Evolutionary conservation across 1,140 invertebrate genomes (phyloP), one percentile per base, ranked within the genome.

Genomic region (Trissolcus basalis): DNA sequence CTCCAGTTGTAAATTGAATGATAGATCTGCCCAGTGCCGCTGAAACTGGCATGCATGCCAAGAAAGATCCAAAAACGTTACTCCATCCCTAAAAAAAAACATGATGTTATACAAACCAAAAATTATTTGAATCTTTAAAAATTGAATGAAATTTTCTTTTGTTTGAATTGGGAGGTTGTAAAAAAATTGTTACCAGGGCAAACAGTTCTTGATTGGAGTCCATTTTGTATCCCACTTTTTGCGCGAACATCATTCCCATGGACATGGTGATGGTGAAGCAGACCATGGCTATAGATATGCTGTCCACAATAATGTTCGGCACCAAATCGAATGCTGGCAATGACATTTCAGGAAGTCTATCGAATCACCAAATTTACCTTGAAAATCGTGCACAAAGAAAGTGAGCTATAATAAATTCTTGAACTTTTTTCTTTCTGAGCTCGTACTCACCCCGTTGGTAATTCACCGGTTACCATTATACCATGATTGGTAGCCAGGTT

Each of bases 181-280:
- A 27, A 27, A 27, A 27, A 27, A 27, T 27, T 3, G 6, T 82
- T 85, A 88, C 87, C 81, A 89, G 85, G 16, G 92, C 92, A 71
- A 93, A 85, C 6, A 94, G 82, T 81, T 94, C 95, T 88, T 96
- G 95, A 85, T 95, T 96, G 0, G 93, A 90, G 81, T 95, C 91
- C 33, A 96, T 90, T 79, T 92, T 89, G 82, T 96, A 96, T 54
- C 92, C 90, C 65, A 93, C 89, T 85, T 94, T 95, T 80, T 92
- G 91, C 0, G 94, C 93, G 83, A 96, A 93, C 78, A 96, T 93
- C 68, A 95, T 90, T 3, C 91, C 93, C 92, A 96, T 93, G 11
- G 94, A 96, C 59, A 96, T 89, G 4, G 92, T 91, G 14, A 95
- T 91, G 7, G 93, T 92, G 81, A 94, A 96, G 0, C 93, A 91